Conservation (phyloP, 2,888 invertebrate species). For the Andrena minutula region DNA sequence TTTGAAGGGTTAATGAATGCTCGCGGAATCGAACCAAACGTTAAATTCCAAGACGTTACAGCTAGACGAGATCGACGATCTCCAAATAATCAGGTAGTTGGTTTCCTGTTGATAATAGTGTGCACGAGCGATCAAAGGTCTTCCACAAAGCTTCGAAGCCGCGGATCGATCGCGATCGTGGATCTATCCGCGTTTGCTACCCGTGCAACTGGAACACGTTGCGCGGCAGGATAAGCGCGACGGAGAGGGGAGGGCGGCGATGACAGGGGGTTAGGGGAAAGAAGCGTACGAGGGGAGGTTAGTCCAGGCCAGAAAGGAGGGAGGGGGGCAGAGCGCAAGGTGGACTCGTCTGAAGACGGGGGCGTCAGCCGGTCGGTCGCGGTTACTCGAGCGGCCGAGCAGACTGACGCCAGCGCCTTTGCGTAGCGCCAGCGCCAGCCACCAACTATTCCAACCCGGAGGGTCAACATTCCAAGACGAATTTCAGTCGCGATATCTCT, state of each 20-base stretch:
- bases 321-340: constrained; percentile 47
- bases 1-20: too few species aligned
- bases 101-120: not conserved
- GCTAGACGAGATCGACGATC: too few species aligned
- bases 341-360: constrained; percentile 53
- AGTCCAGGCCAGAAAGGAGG: constrained; percentile 14
- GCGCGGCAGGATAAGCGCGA: constrained; percentile 11
- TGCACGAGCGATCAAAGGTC: not conserved
- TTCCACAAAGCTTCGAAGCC: not conserved
- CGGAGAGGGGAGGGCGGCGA: constrained; percentile 31
- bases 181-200: constrained; percentile 15
- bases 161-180: constrained; percentile 13
- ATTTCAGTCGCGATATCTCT: constrained; percentile 72
- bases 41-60: too few species aligned
- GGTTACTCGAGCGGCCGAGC: constrained; percentile 56
- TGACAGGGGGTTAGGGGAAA: constrained; percentile 46
- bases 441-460: constrained; percentile 59
- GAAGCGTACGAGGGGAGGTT: constrained; percentile 44
- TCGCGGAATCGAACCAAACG: too few species aligned
- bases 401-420: constrained; percentile 73
- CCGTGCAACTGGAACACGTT: constrained; percentile 30
- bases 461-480: constrained; percentile 74
- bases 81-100: too few species aligned
- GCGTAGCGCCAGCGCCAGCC: constrained; percentile 64
- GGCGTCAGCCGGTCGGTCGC: constrained; percentile 56